Base-by-base conservation (phyloP, 2,113 vertebrate species). In the Butorides virescens region DNA sequence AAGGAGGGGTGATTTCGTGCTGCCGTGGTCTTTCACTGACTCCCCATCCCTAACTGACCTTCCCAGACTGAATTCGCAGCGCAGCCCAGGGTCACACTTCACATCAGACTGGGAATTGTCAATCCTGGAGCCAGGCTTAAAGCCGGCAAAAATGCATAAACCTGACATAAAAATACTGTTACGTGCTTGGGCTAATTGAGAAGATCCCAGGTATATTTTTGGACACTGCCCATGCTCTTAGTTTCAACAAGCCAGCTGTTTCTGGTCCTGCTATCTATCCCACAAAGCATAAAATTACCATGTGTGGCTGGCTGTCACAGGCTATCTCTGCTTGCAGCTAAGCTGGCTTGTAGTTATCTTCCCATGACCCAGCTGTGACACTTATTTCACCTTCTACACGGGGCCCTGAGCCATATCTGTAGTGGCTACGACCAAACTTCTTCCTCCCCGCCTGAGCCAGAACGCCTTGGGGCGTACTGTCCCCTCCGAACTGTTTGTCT, bases 301-400 rank as follows among this genome's bases (percentile, higher is more conserved):
- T 84, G 65, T 39, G 75, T 72, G 76, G 79, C 91, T 81, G 72
- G 53, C 91, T 95, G 94, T 93, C 89, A 79, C 77, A 58, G 42
- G 32, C 91, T 95, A 93, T 96, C 83, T 89, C 77, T 90, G 67
- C 84, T 90, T 79, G 47, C 81, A 97, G 92, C 95, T 95, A 70
- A 79, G 86, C 81, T 90, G 87, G 74, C 87, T 92, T 61, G 53
- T 88, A 67, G 80, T 95, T 97, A 89, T 97, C 84, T 96, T 95
- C 84, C 84, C 67, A 18, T 94, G 90, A 90, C 87, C 91, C 75
- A 90, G 11, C 79, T 59, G 63, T 93, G 87, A 79, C 90, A 87
- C 78, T 92, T 85, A 77, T 68, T 95, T 96, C 83, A 90, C 70
- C 47, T 89, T 81, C 75, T 63, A 67, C 66, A 72, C 34, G 74